phyloP scores from a whole-genome alignment of 2,113 vertebrate species.

The Tilapia sparmanii region DNA sequence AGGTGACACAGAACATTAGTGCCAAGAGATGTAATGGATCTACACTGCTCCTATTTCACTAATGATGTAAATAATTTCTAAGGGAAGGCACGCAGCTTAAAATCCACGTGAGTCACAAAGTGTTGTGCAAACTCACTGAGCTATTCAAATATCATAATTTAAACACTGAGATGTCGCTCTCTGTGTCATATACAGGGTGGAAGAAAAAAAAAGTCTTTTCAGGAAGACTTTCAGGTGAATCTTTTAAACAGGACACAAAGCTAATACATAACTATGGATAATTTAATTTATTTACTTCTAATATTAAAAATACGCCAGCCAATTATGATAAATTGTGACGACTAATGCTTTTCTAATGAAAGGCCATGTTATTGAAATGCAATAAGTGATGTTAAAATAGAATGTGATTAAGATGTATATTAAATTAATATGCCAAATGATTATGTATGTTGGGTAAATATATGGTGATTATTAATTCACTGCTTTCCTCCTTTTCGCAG shows the following conservation, averaged over 20 bases:
- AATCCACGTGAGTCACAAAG: background rate
- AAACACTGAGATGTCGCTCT: background rate
- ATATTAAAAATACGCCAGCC: background rate
- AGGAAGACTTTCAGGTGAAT: background rate
- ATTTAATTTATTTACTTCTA: background rate
- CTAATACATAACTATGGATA: rapidly evolving
- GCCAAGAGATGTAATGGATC: background rate
- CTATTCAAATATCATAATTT: background rate
- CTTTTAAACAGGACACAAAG: background rate
- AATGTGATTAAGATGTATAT: background rate
- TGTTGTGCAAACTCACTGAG: background rate
- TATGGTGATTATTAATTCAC: background rate
- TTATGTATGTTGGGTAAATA: background rate
- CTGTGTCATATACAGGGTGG: background rate
- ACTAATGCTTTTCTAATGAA: background rate
- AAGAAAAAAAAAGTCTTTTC: background rate
- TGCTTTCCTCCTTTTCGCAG: background rate
- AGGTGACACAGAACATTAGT: background rate
- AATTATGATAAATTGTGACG: background rate
- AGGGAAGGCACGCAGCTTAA: background rate
- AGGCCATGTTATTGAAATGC: background rate
- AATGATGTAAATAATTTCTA: constrained; percentile 2
- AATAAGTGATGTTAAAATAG: background rate
- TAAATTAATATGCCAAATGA: background rate
- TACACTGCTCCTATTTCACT: background rate